Base-by-base conservation (phyloP, 2,888 invertebrate genomes). In the Auanema sp. region DNA sequence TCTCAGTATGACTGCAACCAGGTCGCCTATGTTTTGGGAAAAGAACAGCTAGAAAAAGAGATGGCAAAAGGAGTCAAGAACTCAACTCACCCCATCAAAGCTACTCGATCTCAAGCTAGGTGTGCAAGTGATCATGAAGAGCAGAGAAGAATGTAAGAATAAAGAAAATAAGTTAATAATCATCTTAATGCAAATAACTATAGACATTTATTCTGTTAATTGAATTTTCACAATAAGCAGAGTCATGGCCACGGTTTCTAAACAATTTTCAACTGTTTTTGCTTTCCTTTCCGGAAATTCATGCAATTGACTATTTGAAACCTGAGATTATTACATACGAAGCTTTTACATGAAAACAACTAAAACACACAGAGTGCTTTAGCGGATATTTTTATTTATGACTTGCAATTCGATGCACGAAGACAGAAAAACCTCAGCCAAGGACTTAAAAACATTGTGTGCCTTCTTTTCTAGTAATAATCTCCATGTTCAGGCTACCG, bases 401-500 rank as follows among this genome's bases (percentile, higher is more conserved):
- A 33, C 33, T 33, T 33, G 33, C 33, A 33, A 33, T 33, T 33
- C 8, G 33, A 33, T 33, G 33, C 33, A 33, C 4, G 33, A 33
- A 33, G 33, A 33, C 33, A 33, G 3, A 8, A 33, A 33, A 33
- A 33, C 33, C 33, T 8, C 33, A 5, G 8, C 33, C 4, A 33
- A 33, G 33, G 33, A 33, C 8, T 41, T 41, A 64, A 16, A 64
- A 54, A 58, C 49, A 62, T 62, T 68, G 58, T 63, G 64, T 14
- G 53, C 53, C 51, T 65, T 64, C 64, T 66, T 68, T 58, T 66
- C 68, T 60, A 60, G 62, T 55, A 43, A 66, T 66, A 42, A 71
- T 64, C 43, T 74, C 74, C 71, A 74, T 74, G 58, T 74, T 74
- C 3, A 65, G 65, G 18, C 62, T 62, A 21, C 74, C 74, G 24